Evolutionary conservation across 2,888 invertebrate genomes (phyloP), one percentile per base, ranked within the genome.

Genomic region (Drosophila buzzatii): DNA sequence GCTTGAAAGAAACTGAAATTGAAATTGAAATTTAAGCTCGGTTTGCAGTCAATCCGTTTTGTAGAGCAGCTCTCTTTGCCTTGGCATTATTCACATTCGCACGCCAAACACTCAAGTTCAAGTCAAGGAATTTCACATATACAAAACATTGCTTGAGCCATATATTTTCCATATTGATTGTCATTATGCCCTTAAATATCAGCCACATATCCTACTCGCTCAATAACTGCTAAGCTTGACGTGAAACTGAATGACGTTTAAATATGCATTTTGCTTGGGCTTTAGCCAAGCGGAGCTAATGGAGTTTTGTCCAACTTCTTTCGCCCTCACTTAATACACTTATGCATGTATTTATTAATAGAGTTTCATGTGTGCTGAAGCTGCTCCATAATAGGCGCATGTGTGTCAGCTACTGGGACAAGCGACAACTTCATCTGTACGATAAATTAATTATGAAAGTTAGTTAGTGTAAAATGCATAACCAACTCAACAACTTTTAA

Each of bases 61-160:
- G 33, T 7, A 14, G 31, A 12, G 51, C 71, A 56, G 59, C 59
- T 12, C 23, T 16, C 20, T 23, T 52, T 55, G 70, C 85, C 81
- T 85, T 85, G 81, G 73, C 70, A 70, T 66, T 70, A 82, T 76
- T 72, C 49, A 71, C 69, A 65, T 74, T 56, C 33, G 23, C 44
- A 12, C 12, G 33, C 35, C 35, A 18, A 18, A 35, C 45, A 27
- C 14, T 37, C 35, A 45, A n/a, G 12, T 37, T 27, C 23, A 14
- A 37, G 10, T 45, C 37, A 27, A 37, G 45, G 45, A 33, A 12
- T 14, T n/a, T n/a, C n/a, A 47, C 9, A 3, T 16, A 47, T 9
- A 47, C 31, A 31, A 31, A 9, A 9, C 10, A 31, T 49, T n/a
- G 10, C n/a, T n/a, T n/a, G n/a, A 7, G 8, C 3, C 18, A n/a